Base-by-base conservation (phyloP, 2,888 invertebrate genomes). In the Blomia tropicalis region DNA sequence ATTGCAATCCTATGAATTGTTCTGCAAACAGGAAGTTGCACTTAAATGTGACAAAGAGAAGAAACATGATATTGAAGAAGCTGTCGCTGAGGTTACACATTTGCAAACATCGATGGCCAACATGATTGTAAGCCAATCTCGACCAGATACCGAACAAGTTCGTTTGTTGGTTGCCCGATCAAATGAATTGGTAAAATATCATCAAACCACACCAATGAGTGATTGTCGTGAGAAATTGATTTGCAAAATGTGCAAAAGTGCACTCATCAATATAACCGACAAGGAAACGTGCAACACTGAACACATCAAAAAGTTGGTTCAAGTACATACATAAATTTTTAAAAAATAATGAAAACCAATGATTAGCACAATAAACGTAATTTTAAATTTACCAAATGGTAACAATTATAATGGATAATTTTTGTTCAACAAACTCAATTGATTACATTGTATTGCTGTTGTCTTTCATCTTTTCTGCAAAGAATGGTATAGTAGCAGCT, bases 191-290 rank as follows among this genome's bases (percentile, higher is more conserved):
- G n/a, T 54, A 7, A 19, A 22, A 1, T 17, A 25, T 1, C 31
- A 60, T 19, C 47, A 60, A 19, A 47, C 47, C 41, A 53, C 22
- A 4, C 17, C 2, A 54, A 17, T 60, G 1, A 32, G 53, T 14
- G 53, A 60, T 23, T 60, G 60, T 58, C 25, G 19, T 5, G 60
- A 60, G 41, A 60, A 60, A 14, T 23, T 60, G 22, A 29, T 60
- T 43, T 60, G 60, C 51, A 60, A 60, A 32, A 17, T 60, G 3
- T 60, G 60, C 23, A 47, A 47, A 27, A n/a, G n/a, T 27, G 51
- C n/a, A 11, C 7, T 47, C 11, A 19, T 47, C 7, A n/a, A 47
- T n/a, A 22, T 47, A 11, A 47, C n/a, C 51, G n/a, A 47, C 7
- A 47, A 47, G 51, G 22, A 47, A 11, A 7, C 51, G 5, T 47